Base-by-base conservation (phyloP, 30 jellyfish, hydroid and myxozoan species). In the Pelagia noctiluca region DNA sequence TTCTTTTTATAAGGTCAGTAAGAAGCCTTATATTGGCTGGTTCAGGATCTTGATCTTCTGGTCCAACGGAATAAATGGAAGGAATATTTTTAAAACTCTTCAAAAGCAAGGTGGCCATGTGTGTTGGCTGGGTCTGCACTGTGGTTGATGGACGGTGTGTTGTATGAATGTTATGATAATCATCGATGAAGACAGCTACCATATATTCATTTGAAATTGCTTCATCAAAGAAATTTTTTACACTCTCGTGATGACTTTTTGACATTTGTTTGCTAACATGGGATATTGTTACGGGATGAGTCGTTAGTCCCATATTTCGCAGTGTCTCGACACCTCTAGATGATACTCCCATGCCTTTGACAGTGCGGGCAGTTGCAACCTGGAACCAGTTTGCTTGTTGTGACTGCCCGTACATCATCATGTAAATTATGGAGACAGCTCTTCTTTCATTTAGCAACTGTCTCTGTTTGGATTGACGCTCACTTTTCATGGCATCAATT, bases 341-440 rank as follows among this genome's bases (percentile, higher is more conserved):
- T 23, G 54, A 21, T 26, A 47, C 83, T 10, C 83, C 83, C 26
- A 47, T 22, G 35, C 83, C 65, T 35, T 26, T 21, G 32, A 71
- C 36, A 19, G n/a, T n/a, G n/a, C n/a, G n/a, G n/a, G n/a, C n/a
- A n/a, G n/a, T n/a, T 12, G 86, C 74, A 21, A 22, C 54, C 49
- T 47, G 86, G 49, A 74, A 52, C n/a, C n/a, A 74, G 73, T 46
- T 46, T 3, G 86, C 72, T 52, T 52, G 25, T 49, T 74, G 86
- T 31, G 74, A 38, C 54, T 74, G 86, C 30, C 86, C 86, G 30
- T 22, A 74, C 26, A 74, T 35, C 46, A 74, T 28, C 46, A 33
- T 74, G 54, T 48, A 74, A 5, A 74, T 74, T 22, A 74, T 49
- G 18, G 63, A 34, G 26, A 77, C 64, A 24, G 70, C 78, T 34